Base-by-base conservation (phyloP, 2,888 invertebrate species). In the Tenthredo notha region DNA sequence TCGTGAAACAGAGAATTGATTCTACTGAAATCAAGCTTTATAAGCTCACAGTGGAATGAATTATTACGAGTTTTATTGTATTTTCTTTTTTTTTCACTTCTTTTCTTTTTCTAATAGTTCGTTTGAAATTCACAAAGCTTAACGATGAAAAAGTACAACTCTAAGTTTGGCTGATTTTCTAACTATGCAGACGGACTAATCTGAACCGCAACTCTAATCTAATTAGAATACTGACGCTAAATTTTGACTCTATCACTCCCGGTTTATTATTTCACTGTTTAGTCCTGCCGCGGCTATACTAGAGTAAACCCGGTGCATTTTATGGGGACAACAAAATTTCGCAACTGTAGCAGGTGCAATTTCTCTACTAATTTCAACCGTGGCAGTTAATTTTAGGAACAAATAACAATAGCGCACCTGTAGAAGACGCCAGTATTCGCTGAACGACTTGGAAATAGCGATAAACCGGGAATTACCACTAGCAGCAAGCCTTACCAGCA, bases 381-480 rank as follows among this genome's bases (percentile, higher is more conserved):
- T 40, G 67, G 47, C 33, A 83, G 70, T 65, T 67, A 43, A 67
- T 83, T 83, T 83, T 67, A 25, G 67, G 43, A 83, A 33, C 67
- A 83, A 83, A 83, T 83, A 83, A 83, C 67, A 83, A 83, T 70
- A 21, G 67, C 47, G 54, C 25, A 83, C 40, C 67, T 65, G 67
- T 47, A 21, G 47, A 61, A 61, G 58, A 80, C 21, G 58, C n/a
- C 58, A 5, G 80, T 50, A n/a, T 50, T 29, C 43, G 21, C 15
- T 43, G 67, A 58, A 80, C 40, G 80, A 80, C 80, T 80, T 61
- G 21, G 83, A 29, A 83, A 67, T 67, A 67, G 83, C 67, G 83
- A 83, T 83, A 83, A 83, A 83, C 18, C 83, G 50, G 83, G 67
- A 67, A 83, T 83, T 83, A 15, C 67, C 67, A 47, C 65, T 18